Evolutionary conservation across 2,888 invertebrate genomes (phyloP).

Genomic region (Trichacis sp.): DNA sequence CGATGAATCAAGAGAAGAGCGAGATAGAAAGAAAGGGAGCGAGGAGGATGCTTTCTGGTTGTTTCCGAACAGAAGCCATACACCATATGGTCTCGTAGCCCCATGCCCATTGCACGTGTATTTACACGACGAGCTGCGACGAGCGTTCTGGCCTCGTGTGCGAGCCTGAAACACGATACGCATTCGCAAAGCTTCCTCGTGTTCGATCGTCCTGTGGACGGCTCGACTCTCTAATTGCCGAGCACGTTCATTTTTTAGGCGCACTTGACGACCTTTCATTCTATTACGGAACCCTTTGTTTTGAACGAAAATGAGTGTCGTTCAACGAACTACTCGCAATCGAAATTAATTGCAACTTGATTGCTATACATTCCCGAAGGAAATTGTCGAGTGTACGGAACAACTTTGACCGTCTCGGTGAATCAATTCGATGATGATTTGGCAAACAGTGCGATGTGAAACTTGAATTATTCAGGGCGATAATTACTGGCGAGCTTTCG

Average conservation of each 20-base stretch:
- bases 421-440: too few species aligned
- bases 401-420: too few species aligned
- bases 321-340: not conserved
- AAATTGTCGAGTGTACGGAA: too few species aligned
- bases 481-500: too few species aligned
- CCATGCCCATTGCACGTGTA: slow-evolving; percentile 41
- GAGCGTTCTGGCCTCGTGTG: slow-evolving; percentile 21
- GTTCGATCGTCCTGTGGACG: slow-evolving; percentile 10
- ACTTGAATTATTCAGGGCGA: too few species aligned
- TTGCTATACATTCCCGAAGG: too few species aligned
- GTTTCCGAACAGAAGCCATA: slow-evolving; percentile 64
- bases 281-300: not conserved
- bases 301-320: not conserved
- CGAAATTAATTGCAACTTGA: not conserved
- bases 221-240: slow-evolving; percentile 7
- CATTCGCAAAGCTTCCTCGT: slow-evolving; percentile 39
- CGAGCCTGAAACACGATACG: slow-evolving; percentile 38
- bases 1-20: slow-evolving; percentile 2
- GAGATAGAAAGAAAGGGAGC: slow-evolving; percentile 1
- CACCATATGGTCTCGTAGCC: slow-evolving; percentile 47
- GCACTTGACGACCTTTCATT: slow-evolving; percentile 2
- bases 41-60: slow-evolving; percentile 41
- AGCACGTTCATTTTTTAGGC: slow-evolving; percentile 5
- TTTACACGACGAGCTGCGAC: slow-evolving; percentile 38
- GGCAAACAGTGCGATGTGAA: too few species aligned